These are phyloP conservation scores for Proctacanthus coquilletti DNA, from an alignment of 1,140 invertebrate genomes.

Conservation along the genomic window DNA sequence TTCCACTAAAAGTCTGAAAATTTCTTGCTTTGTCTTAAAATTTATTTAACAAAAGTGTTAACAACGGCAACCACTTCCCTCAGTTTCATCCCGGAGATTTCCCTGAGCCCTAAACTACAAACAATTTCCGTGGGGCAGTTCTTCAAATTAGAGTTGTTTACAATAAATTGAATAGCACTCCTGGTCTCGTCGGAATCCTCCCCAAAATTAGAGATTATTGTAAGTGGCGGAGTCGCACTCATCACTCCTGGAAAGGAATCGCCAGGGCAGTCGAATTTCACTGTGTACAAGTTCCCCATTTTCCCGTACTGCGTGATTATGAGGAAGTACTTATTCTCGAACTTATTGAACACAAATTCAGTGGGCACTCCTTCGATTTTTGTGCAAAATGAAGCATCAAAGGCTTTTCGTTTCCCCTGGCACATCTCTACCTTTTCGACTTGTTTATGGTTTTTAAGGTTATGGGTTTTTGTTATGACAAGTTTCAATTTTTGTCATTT, in stretches of 20 bases:
- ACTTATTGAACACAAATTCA: constrained; percentile 21
- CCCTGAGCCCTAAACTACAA: constrained; percentile 16
- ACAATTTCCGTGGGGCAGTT: constrained; percentile 17
- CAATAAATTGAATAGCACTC: constrained; percentile 21
- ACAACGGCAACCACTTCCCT: constrained; percentile 15
- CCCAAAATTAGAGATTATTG: constrained; percentile 16
- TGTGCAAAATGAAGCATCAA: constrained; percentile 15
- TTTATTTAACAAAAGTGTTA: constrained; percentile 1
- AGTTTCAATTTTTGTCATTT: no score
- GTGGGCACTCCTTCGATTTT: constrained; percentile 15
- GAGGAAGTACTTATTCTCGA: constrained; percentile 22
- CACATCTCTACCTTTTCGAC: no score
- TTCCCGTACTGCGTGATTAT: constrained; percentile 20
- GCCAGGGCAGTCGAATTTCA: constrained; percentile 16
- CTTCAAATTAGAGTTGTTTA: constrained; percentile 17
- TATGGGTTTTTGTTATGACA: no score
- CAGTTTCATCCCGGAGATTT: constrained; percentile 13
- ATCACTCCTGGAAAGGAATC: constrained; percentile 13
- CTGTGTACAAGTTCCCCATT: constrained; percentile 17
- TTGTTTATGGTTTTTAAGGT: no score
- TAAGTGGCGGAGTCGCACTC: constrained; percentile 13
- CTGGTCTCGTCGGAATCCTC: constrained; percentile 15
- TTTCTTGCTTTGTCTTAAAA: background rate
- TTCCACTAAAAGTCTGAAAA: background rate
- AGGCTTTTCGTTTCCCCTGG: no score